These are phyloP conservation scores for Rhamphomyia laevipes DNA, from an alignment of 2,888 invertebrate genomes.

Conservation along the genomic window DNA sequence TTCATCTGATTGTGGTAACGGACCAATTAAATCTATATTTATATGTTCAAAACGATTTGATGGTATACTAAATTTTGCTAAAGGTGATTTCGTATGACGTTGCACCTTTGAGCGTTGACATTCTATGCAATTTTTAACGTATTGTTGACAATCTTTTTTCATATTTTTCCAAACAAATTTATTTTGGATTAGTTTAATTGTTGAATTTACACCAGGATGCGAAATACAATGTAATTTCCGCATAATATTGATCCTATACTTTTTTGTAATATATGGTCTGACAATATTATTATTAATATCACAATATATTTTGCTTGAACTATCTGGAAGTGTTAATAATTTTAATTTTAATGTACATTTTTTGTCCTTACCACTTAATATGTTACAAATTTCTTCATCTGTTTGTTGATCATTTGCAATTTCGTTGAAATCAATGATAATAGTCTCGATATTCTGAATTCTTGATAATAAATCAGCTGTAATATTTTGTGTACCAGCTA, in stretches of 20 bases:
- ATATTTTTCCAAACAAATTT: conserved; percentile 17
- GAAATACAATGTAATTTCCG: too few relatives aligned
- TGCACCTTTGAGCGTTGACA: too few relatives aligned
- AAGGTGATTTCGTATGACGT: too few relatives aligned
- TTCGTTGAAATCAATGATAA: not conserved
- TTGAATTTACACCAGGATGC: too few relatives aligned
- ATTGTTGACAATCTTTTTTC: conserved; percentile 11
- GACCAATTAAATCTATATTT: conserved; percentile 7
- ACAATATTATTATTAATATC: not conserved
- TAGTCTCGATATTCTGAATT: not conserved
- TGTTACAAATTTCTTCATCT: not conserved
- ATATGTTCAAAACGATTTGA: not conserved
- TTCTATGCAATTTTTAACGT: conserved; percentile 7
- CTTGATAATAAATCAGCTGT: conserved; percentile 5
- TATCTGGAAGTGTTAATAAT: not conserved
- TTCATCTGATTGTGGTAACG: not conserved
- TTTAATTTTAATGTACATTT: not conserved
- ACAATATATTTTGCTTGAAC: not conserved
- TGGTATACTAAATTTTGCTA: not conserved
- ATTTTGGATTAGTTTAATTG: not conserved
- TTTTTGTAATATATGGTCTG: not conserved
- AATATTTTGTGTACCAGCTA: conserved; percentile 3
- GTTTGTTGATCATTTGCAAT: not conserved
- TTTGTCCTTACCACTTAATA: not conserved
- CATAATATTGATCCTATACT: not conserved